Base-by-base conservation (phyloP, 2,797 vertebrate species). In the Gastrophryne carolinensis region DNA sequence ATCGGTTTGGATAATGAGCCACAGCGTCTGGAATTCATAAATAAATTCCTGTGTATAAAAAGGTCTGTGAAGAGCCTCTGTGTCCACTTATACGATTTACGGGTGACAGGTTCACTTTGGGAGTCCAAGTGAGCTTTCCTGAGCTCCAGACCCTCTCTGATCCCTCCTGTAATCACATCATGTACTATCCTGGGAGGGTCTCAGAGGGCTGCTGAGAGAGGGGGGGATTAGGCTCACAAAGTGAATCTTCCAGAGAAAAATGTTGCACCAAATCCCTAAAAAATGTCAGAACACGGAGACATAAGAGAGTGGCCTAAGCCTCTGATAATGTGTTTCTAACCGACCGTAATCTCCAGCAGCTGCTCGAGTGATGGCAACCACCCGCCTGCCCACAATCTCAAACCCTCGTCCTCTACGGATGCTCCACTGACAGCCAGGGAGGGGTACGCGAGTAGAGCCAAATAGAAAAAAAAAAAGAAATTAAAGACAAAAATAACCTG, bases 321-420 rank as follows among this genome's bases (percentile, higher is more conserved):
- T 60, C 8, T 21, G 63, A 75, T 75, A 75, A 75, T 75, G 72
- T 75, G 62, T 67, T 75, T 41, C 62, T 75, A 62, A 72, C 41
- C 30, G 23, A 32, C 23, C 32, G 2, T 72, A 75, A 75, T 75
- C 72, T 58, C 57, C 13, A 23, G 7, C 17, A 75, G 69, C 21
- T 52, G 69, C 69, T 52, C 44, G 15, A 32, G 57, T 54, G 53
- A 66, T 66, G n/a, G 21, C 15, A n/a, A 12, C 52, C 11, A 13
- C 15, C 24, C 10, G 52, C 12, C 24, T 54, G 10, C 52, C 44
- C 44, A 19, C 44, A 47, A n/a, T 47, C 10, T n/a, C 9, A 47
- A n/a, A 10, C 10, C 21, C 44, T 19, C n/a, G n/a, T n/a, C n/a
- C 44, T 47, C 44, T 17, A 47, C 21, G 3, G 8, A 19, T 1